Base-by-base conservation (phyloP, 2,888 invertebrate species). In the Drosophila mimetica region DNA sequence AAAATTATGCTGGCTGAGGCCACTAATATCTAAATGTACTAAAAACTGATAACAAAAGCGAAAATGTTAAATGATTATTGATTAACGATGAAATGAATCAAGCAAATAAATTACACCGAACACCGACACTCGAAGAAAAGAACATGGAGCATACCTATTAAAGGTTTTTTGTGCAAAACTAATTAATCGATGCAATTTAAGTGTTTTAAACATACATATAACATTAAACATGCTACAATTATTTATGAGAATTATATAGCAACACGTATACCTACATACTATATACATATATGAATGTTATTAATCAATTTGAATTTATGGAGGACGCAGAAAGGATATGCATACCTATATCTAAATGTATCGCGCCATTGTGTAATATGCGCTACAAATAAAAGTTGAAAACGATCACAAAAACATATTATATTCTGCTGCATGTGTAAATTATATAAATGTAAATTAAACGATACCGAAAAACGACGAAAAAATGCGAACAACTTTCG, bases 1-100 rank as follows among this genome's bases (percentile, higher is more conserved):
- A 81, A 83, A 87, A 79, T 72, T 86, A 88, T 89, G 89, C 89
- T 89, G 89, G 89, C 89, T 87, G 87, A 87, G 87, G 86, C 78
- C 76, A 86, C 73, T 77, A 66, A 82, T 63, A 74, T 75, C 30
- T 74, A 70, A 71, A 76, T 75, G 46, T 74, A 75, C 46, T 75
- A 53, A 71, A 71, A 61, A 64, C 30, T 69, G 64, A 74, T 67
- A 13, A n/a, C n/a, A 51, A 46, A 65, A 42, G 60, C 18, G 36
- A 55, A 13, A 44, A 30, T 14, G 22, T 60, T 36, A 42, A 59
- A 59, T 41, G 22, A 59, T 28, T 59, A 44, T 28, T 51, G 36
- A 55, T 25, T n/a, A 22, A 5, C 1, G 5, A 22, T 5, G 22
- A 25, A 25, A 22, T 54, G 48, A 32, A 25, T 55, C 34, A 70